Evolutionary conservation across 2,888 invertebrate species (phyloP).

Genomic region (Scelioninae gen. 1): DNA sequence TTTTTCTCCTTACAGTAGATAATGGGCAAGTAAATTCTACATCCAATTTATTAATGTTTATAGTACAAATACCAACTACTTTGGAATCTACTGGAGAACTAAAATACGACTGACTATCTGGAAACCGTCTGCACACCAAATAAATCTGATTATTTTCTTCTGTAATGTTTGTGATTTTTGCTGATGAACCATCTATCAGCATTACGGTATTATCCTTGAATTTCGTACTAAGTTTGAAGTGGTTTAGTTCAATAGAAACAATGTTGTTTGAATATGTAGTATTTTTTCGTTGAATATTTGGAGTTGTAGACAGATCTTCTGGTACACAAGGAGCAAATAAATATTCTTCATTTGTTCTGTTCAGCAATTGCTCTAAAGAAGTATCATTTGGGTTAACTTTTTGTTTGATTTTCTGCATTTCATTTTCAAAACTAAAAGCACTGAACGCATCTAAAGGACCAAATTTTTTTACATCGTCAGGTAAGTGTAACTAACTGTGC

Average conservation of each 20-base stretch:
- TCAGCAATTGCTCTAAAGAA: too few species aligned
- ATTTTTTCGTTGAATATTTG: too few species aligned
- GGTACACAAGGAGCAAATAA: background rate
- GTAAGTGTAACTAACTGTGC: slow-evolving; percentile 6
- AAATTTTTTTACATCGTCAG: background rate
- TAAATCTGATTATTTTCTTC: background rate
- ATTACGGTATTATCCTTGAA: slow-evolving; percentile 16
- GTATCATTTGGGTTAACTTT: background rate
- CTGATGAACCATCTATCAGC: background rate
- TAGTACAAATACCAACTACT: background rate
- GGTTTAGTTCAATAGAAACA: too few species aligned
- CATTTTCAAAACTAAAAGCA: too few species aligned
- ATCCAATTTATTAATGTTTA: too few species aligned
- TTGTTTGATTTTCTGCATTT: background rate
- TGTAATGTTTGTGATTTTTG: background rate
- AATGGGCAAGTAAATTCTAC: background rate
- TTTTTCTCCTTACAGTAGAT: slow-evolving; percentile 5
- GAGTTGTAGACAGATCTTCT: too few species aligned
- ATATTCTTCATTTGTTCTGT: slow-evolving; percentile 24
- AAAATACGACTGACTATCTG: background rate
- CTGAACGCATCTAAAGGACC: background rate
- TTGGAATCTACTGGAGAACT: slow-evolving; percentile 8
- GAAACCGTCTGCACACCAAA: background rate
- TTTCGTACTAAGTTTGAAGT: too few species aligned
- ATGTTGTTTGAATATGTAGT: too few species aligned